Evolutionary conservation across 1,140 invertebrate species (phyloP).

Genomic region (Venturia canescens): DNA sequence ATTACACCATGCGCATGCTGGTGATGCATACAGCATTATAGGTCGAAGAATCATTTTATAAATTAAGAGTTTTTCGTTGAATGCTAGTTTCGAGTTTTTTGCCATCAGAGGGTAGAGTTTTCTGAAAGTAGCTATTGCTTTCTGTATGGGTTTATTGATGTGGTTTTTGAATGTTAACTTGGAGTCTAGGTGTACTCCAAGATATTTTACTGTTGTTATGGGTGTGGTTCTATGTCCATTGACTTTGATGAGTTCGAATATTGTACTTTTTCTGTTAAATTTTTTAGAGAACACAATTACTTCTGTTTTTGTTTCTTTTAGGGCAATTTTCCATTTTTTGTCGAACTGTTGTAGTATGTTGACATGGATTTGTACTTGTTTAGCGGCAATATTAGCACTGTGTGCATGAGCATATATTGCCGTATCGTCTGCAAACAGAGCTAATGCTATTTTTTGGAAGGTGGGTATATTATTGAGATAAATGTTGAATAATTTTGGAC

Average conservation of each 20-base stretch:
- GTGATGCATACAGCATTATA: no score
- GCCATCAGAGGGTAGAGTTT: conserved; percentile 51
- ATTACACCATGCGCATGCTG: no score
- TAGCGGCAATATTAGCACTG: conserved; percentile 55
- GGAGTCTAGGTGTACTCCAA: conserved; percentile 55
- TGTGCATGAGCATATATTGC: conserved; percentile 60
- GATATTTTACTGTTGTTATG: conserved; percentile 54
- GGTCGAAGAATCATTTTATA: conserved; percentile 59
- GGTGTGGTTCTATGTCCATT: conserved; percentile 45
- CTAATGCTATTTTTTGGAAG: no score
- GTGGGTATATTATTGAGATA: no score
- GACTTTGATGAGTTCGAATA: conserved; percentile 57
- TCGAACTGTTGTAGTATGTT: conserved; percentile 60
- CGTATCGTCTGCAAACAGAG: no score
- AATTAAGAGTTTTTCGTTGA: conserved; percentile 49
- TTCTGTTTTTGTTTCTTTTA: conserved; percentile 64
- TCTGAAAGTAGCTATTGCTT: conserved; percentile 27
- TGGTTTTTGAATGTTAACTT: conserved; percentile 51
- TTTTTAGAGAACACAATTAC: conserved; percentile 56
- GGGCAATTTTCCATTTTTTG: conserved; percentile 57
- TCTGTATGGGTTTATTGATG: conserved; percentile 43
- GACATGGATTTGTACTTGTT: conserved; percentile 62
- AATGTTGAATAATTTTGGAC: no score
- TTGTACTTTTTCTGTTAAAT: conserved; percentile 47
- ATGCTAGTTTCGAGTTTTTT: conserved; percentile 24